Conservation (phyloP, 2,888 invertebrate species). For the Neria commutata region DNA sequence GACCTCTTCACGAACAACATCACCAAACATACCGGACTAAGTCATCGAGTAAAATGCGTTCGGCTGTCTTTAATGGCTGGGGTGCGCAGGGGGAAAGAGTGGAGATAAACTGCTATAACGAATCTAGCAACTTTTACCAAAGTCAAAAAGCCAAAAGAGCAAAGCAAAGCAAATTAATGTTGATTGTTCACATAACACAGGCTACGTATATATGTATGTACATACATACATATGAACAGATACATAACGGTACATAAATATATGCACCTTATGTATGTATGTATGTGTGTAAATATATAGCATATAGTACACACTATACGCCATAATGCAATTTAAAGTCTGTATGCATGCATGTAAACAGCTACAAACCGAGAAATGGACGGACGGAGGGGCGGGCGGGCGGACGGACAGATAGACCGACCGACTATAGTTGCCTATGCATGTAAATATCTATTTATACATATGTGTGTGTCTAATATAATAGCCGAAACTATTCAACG, state of each 20-base stretch:
- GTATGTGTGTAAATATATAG: constrained; percentile 2
- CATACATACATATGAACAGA: neutral
- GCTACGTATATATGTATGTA: constrained; percentile 9
- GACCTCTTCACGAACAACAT: constrained; percentile 6
- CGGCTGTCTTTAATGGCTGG: neutral
- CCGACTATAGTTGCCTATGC: too few relatives aligned
- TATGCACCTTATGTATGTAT: neutral
- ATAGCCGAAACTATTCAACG: constrained; percentile 58
- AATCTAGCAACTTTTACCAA: constrained; percentile 50
- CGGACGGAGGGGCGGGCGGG: too few relatives aligned
- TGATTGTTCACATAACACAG: constrained; percentile 28
- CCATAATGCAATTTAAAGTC: neutral
- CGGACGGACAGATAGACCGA: too few relatives aligned
- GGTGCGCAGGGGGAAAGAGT: neutral
- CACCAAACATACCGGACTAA: neutral
- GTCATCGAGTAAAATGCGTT: neutral
- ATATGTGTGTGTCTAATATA: constrained; percentile 36
- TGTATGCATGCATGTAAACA: too few relatives aligned
- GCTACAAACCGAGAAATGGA: too few relatives aligned
- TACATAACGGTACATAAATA: too few relatives aligned
- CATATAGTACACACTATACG: neutral
- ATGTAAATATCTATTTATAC: constrained; percentile 18
- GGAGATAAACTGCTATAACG: constrained; percentile 39
- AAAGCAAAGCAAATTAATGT: constrained; percentile 2
- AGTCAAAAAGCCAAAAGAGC: neutral